These are phyloP conservation scores for Bradysia coprophila DNA, from an alignment of 1,140 invertebrate species.

Conservation along the genomic window DNA sequence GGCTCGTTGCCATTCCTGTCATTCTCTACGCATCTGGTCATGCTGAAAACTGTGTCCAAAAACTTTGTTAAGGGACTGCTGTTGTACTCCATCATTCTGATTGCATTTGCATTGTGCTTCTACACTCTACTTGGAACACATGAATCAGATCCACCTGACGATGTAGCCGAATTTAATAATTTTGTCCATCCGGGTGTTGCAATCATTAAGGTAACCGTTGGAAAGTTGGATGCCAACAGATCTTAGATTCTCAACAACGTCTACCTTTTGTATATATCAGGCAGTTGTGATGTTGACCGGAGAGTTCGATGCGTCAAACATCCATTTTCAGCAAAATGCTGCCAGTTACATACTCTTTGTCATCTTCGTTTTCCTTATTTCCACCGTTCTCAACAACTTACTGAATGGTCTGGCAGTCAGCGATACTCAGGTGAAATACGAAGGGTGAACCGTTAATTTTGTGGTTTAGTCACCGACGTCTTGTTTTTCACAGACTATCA, in stretches of 20 bases:
- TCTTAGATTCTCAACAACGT: slow-evolving; percentile 47
- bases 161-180: not conserved
- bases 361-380: slow-evolving; percentile 58
- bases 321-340: slow-evolving; percentile 46
- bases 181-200: not conserved
- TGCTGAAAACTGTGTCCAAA: not conserved
- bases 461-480: no score
- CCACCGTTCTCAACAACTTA: slow-evolving; percentile 61
- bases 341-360: slow-evolving; percentile 54
- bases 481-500: slow-evolving; percentile 32
- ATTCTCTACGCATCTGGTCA: not conserved
- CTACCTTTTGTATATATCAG: no score
- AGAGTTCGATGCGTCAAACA: slow-evolving; percentile 55
- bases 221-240: no score
- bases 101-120: slow-evolving; percentile 1
- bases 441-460: not conserved
- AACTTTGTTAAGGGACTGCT: not conserved
- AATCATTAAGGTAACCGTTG: no score
- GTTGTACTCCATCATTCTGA: slow-evolving; percentile 1
- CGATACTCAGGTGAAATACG: slow-evolving; percentile 30
- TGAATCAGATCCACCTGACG: not conserved
- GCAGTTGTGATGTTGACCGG: slow-evolving; percentile 70
- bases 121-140: not conserved
- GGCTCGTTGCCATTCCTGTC: not conserved
- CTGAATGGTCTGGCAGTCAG: slow-evolving; percentile 65